A percentile compares a stretch with the other conserved stretches of the same genome.
Evolutionary conservation across 1,140 invertebrate species (phyloP).

Genomic region (Eurosta solidaginis): DNA sequence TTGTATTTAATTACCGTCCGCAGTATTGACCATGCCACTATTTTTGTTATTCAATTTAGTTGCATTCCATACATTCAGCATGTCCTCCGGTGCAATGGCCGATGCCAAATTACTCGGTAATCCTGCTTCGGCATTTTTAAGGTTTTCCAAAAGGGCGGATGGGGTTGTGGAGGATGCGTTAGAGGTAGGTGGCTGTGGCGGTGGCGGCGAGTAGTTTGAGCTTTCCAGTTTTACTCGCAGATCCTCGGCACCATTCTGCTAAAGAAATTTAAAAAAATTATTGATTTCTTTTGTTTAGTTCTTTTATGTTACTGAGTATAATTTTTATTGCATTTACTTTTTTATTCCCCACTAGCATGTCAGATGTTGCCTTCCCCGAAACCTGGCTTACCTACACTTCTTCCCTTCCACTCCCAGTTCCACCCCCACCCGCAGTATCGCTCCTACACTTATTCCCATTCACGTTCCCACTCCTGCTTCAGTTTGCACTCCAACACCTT

Average conservation of each 20-base stretch:
- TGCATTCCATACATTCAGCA: constrained; percentile 60
- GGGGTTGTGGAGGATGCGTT: constrained; percentile 63
- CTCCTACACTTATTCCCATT: no score
- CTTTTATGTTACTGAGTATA: not conserved
- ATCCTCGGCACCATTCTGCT: constrained; percentile 61
- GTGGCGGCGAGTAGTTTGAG: constrained; percentile 62
- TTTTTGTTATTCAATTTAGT: constrained; percentile 60
- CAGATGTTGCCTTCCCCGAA: no score
- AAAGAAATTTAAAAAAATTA: not conserved
- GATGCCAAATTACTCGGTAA: constrained; percentile 52
- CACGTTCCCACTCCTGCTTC: no score
- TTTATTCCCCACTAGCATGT: no score
- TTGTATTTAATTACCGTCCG: constrained; percentile 46
- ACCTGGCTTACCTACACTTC: no score
- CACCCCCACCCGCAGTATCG: no score
- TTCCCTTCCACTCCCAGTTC: no score
- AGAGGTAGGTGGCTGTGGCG: constrained; percentile 55
- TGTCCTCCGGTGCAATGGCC: constrained; percentile 57
- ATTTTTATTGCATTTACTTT: not conserved
- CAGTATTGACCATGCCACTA: constrained; percentile 55
- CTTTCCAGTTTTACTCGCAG: constrained; percentile 66
- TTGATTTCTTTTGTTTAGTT: not conserved
- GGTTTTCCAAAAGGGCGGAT: constrained; percentile 61
- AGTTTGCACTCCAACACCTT: no score
- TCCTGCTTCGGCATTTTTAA: constrained; percentile 61